Evolutionary conservation across 2,888 invertebrate species (phyloP), one percentile per base, ranked within the genome.

Genomic region (Tribolium freemani): DNA sequence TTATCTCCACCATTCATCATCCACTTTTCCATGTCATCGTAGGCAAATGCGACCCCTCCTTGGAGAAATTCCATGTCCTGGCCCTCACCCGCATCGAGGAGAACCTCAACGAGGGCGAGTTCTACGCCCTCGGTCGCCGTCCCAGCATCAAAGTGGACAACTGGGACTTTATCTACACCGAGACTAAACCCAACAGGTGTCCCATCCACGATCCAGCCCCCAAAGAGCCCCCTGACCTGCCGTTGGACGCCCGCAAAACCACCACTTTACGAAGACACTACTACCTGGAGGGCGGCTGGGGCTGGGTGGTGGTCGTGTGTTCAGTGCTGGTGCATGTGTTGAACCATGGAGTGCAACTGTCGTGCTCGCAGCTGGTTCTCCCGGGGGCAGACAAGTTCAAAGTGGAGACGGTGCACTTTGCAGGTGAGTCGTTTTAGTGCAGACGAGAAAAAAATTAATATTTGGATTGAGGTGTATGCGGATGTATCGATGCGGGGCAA

Each of bases 251-350:
- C 9, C 77, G 86, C 21, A 86, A 86, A 79, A 80, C 83, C 85
- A 88, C 75, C 83, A 86, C 78, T 86, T 75, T 86, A 30, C 90
- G 91, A 66, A 88, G 92, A 66, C 93, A 95, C 80, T 94, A 95
- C 87, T 95, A 95, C 86, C 95, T 94, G 5, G 95, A 95, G 87
- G 94, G 94, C 3, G 94, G 94, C 9, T 95, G 95, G 95, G 95
- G 95, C 9, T 95, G 94, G 93, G 90, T 94, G 66, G 90, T 95
- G 72, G 91, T 93, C 61, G 89, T 91, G 72, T 93, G 93, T 78
- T 91, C 92, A 21, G 90, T 93, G 61, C 86, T 93, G 61, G 92
- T 93, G 53, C 93, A 95, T 84, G 87, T 93, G 64, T 87, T 95
- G 58, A 91, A 92, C 46, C 92, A 93, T 79, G 95, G 95, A 8